Evolutionary conservation across 2,888 invertebrate genomes (phyloP), one percentile per base, ranked within the genome.

Genomic region (Drosophila neonasuta): DNA sequence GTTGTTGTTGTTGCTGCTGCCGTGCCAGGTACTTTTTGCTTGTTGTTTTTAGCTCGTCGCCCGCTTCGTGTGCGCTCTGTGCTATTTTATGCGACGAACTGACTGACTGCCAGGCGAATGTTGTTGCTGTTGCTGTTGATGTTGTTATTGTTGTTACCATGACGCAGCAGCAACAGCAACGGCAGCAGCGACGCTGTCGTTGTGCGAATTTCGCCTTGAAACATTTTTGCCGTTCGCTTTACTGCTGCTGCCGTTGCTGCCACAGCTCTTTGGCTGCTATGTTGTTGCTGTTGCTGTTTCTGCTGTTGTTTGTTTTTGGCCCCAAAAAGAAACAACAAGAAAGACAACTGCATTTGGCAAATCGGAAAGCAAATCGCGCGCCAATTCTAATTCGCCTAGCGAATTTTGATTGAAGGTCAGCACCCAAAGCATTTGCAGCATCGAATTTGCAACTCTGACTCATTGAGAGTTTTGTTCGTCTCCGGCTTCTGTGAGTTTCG

Each of bases 191-290:
- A 30, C 71, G 66, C 44, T 60, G 73, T 70, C 70, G 61, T 46
- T 77, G 66, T 74, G 77, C 78, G 72, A 80, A 86, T 88, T 89
- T 89, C 78, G 89, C 89, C 89, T 89, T 89, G 89, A 89, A 89
- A 89, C 80, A 87, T 88, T 88, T 89, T 87, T 76, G 75, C 75
- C 78, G 75, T 75, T 75, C 78, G 78, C 77, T 74, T 69, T 70
- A 69, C 54, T 41, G 64, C 32, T 59, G 52, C 41, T 29, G 32
- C 17, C 3, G 17, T 17, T 30, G 49, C 55, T 58, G 71, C 39
- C 45, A 36, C 15, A 56, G 49, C 32, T 32, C 56, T 36, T n/a
- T 58, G 55, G 49, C 65, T 68, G 71, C 41, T 63, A 55, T 68
- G 58, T 45, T 42, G 29, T 49, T 32, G 20, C 45, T 42, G 41